Conservation (phyloP, 2,113 vertebrate species). For the Istiophorus platypterus region DNA sequence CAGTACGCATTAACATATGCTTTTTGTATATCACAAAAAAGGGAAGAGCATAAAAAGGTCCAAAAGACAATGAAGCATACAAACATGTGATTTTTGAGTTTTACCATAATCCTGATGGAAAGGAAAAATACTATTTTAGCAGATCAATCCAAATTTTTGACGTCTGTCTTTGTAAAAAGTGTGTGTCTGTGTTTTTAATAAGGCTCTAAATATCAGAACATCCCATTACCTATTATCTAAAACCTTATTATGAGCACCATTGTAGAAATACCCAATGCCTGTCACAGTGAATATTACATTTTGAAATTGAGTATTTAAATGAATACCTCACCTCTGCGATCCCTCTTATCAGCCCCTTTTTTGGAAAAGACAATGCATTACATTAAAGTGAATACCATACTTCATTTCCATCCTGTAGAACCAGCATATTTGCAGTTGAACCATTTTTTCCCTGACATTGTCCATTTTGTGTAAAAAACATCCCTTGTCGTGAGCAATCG, state of each 20-base stretch:
- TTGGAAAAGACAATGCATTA: constrained; percentile 75
- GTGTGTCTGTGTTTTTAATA: constrained; percentile 68
- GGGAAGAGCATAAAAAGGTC: constrained; percentile 24
- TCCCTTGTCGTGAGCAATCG: constrained; percentile 11
- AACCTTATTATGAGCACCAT: constrained; percentile 74
- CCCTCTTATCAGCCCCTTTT: constrained; percentile 76
- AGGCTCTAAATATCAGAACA: constrained; percentile 77
- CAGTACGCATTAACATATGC: constrained; percentile 37
- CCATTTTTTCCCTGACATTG: constrained; percentile 19
- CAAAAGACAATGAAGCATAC: constrained; percentile 11
- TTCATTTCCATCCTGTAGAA: constrained; percentile 58
- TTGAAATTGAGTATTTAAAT: constrained; percentile 78
- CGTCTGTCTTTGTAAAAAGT: constrained; percentile 38
- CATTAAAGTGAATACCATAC: constrained; percentile 77
- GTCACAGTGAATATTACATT: constrained; percentile 73
- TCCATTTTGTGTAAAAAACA: constrained; percentile 16
- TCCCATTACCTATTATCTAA: constrained; percentile 74
- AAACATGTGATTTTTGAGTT: constrained; percentile 31
- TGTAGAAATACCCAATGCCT: constrained; percentile 76
- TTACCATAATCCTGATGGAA: background rate
- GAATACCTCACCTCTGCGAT: constrained; percentile 73
- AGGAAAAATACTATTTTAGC: constrained; percentile 19
- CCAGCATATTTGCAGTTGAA: constrained; percentile 36
- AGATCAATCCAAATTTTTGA: constrained; percentile 39
- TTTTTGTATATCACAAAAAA: constrained; percentile 41